Evolutionary conservation across 2,888 invertebrate species (phyloP).

Genomic region (Tholera decimalis): DNA sequence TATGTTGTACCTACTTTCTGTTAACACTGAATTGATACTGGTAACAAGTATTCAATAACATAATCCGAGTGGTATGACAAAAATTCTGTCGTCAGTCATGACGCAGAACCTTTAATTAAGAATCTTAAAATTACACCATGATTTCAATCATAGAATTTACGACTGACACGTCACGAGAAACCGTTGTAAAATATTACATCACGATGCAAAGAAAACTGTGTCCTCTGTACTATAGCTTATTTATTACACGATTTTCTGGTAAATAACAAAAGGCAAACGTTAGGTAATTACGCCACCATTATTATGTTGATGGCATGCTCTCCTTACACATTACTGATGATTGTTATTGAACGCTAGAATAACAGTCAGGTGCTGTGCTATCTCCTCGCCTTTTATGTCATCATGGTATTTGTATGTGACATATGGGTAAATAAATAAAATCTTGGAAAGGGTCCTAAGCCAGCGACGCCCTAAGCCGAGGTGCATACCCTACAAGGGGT

Average conservation of each 20-base stretch:
- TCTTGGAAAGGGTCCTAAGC: too few species aligned
- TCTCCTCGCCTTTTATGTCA: constrained; percentile 28
- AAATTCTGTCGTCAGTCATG: constrained; percentile 1
- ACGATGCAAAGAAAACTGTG: constrained; percentile 26
- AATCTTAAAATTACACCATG: constrained; percentile 8
- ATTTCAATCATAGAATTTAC: constrained; percentile 9
- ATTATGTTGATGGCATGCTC: constrained; percentile 26
- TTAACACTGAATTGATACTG: background rate
- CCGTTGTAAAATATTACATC: constrained; percentile 20
- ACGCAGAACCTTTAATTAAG: constrained; percentile 1
- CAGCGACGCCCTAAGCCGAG: too few species aligned
- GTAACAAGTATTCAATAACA: background rate
- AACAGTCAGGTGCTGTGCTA: constrained; percentile 18
- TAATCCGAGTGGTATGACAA: background rate
- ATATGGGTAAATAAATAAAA: background rate
- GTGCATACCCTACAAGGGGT: too few species aligned
- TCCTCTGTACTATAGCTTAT: constrained; percentile 25
- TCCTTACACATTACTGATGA: constrained; percentile 36
- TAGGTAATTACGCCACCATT: constrained; percentile 20
- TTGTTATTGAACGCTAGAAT: constrained; percentile 33
- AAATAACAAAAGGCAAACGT: constrained; percentile 26
- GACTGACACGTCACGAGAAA: constrained; percentile 10
- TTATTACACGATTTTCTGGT: constrained; percentile 16
- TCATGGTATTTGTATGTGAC: constrained; percentile 3
- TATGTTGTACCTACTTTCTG: too few species aligned